These are phyloP conservation scores for Brachyptera putata DNA, from an alignment of 2,888 invertebrate species.

Conservation along the genomic window DNA sequence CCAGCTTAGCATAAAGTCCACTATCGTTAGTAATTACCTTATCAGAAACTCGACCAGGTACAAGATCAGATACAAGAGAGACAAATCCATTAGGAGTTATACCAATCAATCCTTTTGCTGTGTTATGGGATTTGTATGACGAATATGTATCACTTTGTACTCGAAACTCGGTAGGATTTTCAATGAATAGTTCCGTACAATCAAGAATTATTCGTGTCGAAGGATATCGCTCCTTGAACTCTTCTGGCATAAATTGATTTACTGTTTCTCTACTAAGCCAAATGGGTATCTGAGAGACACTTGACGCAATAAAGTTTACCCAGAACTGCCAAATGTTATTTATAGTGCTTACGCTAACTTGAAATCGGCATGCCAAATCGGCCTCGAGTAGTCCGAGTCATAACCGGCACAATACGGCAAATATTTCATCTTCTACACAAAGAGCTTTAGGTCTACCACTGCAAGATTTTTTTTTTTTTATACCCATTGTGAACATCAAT, in stretches of 20 bases:
- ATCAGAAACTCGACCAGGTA: slow-evolving; percentile 33
- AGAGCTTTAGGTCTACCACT: too few relatives aligned
- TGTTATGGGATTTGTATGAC: too few relatives aligned
- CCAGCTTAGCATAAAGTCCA: slow-evolving; percentile 29
- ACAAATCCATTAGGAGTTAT: slow-evolving; percentile 33
- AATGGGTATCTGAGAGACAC: not conserved
- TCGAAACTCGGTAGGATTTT: slow-evolving; percentile 23
- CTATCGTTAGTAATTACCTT: slow-evolving; percentile 28
- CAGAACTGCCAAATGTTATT: not conserved
- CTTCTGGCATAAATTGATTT: not conserved
- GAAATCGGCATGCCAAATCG: too few relatives aligned
- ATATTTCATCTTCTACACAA: too few relatives aligned
- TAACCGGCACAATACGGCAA: too few relatives aligned
- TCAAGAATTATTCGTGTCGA: slow-evolving; percentile 24
- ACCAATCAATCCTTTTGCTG: slow-evolving; percentile 34
- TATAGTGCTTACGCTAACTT: not conserved
- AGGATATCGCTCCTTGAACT: not conserved
- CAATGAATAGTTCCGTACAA: slow-evolving; percentile 31
- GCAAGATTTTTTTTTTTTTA: not conserved
- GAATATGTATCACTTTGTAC: slow-evolving; percentile 22
- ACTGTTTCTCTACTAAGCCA: not conserved
- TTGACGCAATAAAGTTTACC: not conserved
- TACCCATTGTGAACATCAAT: too few relatives aligned
- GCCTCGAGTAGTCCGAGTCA: too few relatives aligned
- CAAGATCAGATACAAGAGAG: slow-evolving; percentile 32